Evolutionary conservation across 2,888 invertebrate genomes (phyloP), one percentile per base, ranked within the genome.

Genomic region (Beris chalybata): DNA sequence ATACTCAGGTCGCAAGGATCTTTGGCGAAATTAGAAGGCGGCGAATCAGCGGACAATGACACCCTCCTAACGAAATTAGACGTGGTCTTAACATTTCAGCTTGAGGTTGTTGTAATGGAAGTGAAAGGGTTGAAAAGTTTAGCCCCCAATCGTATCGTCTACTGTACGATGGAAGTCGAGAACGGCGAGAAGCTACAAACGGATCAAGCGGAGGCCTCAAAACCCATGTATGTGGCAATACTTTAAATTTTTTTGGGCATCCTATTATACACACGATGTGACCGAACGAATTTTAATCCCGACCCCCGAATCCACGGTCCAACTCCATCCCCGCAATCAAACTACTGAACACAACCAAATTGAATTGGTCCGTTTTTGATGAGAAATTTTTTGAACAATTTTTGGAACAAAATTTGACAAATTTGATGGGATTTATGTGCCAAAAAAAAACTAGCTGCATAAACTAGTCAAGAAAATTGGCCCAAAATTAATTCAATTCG

Each of bases 91-190:
- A 94, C 95, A 70, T 98, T 97, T 83, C 95, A 95, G 81, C 86
- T 97, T 73, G 97, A 97, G 89, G 95, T 97, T 72, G 92, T 99
- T 77, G 98, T 99, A 65, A 96, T 98, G 93, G 98, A 99, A 85
- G 98, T 99, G 64, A 95, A 97, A 82, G 97, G 97, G 73, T 85
- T 99, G 72, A 98, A 97, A 83, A 95, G 96, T 64, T 84, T 99
- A 77, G 92, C 97, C 71, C 92, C 95, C 44, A 98, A 97, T 85
- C 89, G 97, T 77, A 97, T 99, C 79, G 97, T 99, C 59, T 99
- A 99, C 83, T 99, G 99, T 82, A 99, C 98, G 29, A 99, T 99
- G 99, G 99, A 99, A 83, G 97, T 99, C 45, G 99, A 99, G 82
- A 97, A 96, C 70, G 97, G 97, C 53, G 97, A 97, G 78, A 99